A percentile compares a stretch with the other conserved stretches of the same genome.
Evolutionary conservation across 1,140 invertebrate genomes (phyloP).

Genomic region (Orchesella cincta): DNA sequence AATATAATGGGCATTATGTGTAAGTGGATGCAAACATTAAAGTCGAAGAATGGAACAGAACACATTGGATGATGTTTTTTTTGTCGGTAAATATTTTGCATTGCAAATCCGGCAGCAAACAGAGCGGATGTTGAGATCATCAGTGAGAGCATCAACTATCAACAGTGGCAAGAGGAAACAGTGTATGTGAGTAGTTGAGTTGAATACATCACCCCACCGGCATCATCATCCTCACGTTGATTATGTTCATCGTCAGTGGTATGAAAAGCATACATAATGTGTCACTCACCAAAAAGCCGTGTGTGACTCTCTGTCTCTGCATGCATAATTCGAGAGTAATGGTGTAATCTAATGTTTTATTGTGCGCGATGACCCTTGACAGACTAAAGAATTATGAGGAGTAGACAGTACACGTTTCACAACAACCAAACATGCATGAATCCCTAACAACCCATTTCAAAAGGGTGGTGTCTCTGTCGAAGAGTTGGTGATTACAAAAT

Average conservation of each 20-base stretch:
- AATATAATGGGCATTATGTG: too few species aligned
- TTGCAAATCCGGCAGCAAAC: constrained; percentile 11
- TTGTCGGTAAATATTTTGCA: constrained; percentile 31
- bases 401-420: too few species aligned
- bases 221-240: constrained; percentile 1
- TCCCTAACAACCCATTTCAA: too few species aligned
- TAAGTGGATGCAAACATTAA: too few species aligned
- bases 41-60: too few species aligned
- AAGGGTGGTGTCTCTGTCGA: not conserved
- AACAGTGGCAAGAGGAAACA: constrained; percentile 17
- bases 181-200: too few species aligned
- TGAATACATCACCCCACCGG: too few species aligned
- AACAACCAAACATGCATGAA: too few species aligned
- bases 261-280: constrained; percentile 22
- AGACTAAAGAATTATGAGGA: constrained; percentile 6
- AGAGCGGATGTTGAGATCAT: constrained; percentile 31
- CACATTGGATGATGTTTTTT: too few species aligned
- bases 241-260: not conserved
- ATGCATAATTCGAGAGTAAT: constrained; percentile 22
- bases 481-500: not conserved
- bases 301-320: not conserved
- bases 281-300: constrained; percentile 7
- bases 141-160: constrained; percentile 21
- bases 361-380: constrained; percentile 43
- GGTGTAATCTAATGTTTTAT: constrained; percentile 22